Conservation (phyloP, 92 coral and sea anemone species). For the Parazoanthus darwini region DNA sequence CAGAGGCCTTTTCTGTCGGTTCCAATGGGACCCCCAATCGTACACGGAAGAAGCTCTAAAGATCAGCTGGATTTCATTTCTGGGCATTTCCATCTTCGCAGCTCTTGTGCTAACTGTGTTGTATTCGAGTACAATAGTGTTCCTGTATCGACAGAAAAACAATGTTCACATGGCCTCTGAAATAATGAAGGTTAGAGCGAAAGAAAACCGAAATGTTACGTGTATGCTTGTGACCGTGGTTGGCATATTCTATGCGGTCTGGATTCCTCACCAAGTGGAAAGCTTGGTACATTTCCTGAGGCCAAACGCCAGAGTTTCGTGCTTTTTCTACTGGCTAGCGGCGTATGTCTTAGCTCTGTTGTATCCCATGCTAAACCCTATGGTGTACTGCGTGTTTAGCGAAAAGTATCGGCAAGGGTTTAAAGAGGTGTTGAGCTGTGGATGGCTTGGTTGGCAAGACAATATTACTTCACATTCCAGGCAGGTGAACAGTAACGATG, state of each 20-base stretch:
- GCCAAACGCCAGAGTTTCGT: background rate
- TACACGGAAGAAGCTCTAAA: background rate
- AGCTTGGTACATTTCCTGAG: slow-evolving; percentile 3
- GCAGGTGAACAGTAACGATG: background rate
- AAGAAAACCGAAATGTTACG: slow-evolving; percentile 16
- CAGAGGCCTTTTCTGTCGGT: background rate
- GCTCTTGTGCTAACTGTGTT: background rate
- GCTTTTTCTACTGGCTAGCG: slow-evolving; percentile 9
- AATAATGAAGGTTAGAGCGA: slow-evolving; percentile 23
- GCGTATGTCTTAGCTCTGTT: slow-evolving; percentile 14
- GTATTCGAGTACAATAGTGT: background rate
- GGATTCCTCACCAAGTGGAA: slow-evolving; percentile 33
- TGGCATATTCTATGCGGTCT: slow-evolving; percentile 3
- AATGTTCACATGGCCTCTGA: slow-evolving; percentile 3
- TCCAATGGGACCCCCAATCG: background rate
- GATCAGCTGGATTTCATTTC: slow-evolving; percentile 7
- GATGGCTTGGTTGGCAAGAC: background rate
- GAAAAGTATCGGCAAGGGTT: slow-evolving; percentile 28
- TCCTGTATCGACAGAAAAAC: slow-evolving; percentile 11
- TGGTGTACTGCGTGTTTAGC: slow-evolving; percentile 21
- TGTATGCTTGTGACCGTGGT: slow-evolving; percentile 29
- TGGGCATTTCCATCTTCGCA: background rate
- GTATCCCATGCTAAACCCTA: slow-evolving; percentile 14
- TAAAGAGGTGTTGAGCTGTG: slow-evolving; percentile 8
- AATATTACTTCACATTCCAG: background rate